phyloP scores from a whole-genome alignment of 1,140 invertebrate species.

The Campoletis sonorensis region DNA sequence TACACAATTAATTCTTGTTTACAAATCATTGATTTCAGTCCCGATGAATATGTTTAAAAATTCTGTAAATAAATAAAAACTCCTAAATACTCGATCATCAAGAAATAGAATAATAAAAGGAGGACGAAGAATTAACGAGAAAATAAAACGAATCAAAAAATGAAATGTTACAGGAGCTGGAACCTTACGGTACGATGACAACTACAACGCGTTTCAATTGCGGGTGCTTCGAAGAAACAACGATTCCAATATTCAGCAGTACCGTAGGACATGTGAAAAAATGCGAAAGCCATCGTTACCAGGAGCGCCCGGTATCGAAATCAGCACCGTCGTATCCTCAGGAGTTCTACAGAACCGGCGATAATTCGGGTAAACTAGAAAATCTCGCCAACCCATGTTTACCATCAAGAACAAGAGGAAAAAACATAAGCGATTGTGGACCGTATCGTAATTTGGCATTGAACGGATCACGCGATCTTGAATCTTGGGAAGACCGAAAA shows the following conservation, averaged over 20 bases:
- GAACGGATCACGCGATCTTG: slow-evolving; percentile 3
- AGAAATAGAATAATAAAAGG: too few relatives aligned
- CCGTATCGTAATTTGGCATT: background rate
- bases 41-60: too few relatives aligned
- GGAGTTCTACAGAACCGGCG: slow-evolving; percentile 16
- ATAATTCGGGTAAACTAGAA: background rate
- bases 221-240: slow-evolving; percentile 58
- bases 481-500: slow-evolving; percentile 17
- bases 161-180: slow-evolving; percentile 51
- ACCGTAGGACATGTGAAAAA: slow-evolving; percentile 48
- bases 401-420: background rate
- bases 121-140: too few relatives aligned
- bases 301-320: slow-evolving; percentile 38
- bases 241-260: slow-evolving; percentile 59
- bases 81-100: too few relatives aligned
- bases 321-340: slow-evolving; percentile 16
- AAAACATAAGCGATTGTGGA: background rate
- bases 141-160: background rate
- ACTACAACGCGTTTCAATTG: slow-evolving; percentile 60
- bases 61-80: too few relatives aligned
- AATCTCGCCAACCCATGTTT: background rate
- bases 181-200: slow-evolving; percentile 60
- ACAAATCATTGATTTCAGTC: too few relatives aligned
- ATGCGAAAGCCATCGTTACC: slow-evolving; percentile 46
- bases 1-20: background rate